Conservation (phyloP, 2,797 vertebrate genomes). For the Anabacerthia variegaticeps region DNA sequence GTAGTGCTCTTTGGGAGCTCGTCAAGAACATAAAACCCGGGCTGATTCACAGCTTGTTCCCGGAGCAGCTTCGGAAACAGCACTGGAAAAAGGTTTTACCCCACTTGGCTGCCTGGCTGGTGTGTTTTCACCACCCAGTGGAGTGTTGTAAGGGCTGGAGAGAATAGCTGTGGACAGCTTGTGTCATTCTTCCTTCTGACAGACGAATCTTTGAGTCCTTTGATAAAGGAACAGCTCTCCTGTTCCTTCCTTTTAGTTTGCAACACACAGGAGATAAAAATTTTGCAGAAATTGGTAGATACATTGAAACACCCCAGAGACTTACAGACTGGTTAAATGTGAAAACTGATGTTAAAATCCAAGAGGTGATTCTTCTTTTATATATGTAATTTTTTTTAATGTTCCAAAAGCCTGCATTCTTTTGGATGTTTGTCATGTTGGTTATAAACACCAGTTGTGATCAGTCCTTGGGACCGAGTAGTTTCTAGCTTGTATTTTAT, state of each 20-base stretch:
- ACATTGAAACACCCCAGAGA: neutral
- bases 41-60: neutral
- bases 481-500: neutral
- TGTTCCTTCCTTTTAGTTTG: neutral
- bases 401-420: neutral
- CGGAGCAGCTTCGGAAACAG: neutral
- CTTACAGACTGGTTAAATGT: neutral
- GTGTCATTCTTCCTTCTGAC: neutral
- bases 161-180: neutral
- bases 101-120: neutral
- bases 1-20: neutral
- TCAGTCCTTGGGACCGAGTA: accelerated
- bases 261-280: neutral
- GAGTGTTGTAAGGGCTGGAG: neutral
- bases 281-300: neutral
- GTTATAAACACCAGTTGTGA: neutral
- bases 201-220: neutral
- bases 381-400: neutral
- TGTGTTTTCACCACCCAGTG: neutral
- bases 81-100: neutral
- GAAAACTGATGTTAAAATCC: neutral
- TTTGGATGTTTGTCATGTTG: neutral
- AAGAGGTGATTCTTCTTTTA: neutral
- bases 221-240: neutral
- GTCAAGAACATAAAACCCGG: neutral